These are phyloP conservation scores for Tachypleus tridentatus DNA, from an alignment of 1,140 invertebrate genomes.

Conservation along the genomic window DNA sequence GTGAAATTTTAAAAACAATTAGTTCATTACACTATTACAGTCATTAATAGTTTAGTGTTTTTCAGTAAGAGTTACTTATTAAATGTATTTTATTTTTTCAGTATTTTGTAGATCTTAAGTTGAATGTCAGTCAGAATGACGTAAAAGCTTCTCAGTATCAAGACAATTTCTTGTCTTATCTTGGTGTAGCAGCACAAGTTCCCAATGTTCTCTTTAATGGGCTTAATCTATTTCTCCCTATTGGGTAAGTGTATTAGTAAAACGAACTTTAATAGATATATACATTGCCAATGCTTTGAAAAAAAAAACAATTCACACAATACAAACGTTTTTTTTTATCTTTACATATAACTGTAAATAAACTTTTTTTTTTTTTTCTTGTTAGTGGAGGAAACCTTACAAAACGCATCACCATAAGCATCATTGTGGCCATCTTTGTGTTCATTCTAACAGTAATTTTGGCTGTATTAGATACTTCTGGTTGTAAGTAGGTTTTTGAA, in stretches of 20 bases:
- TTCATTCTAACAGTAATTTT: slow-evolving; percentile 81
- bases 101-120: slow-evolving; percentile 87
- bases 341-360: too few relatives aligned
- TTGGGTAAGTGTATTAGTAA: slow-evolving; percentile 51
- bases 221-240: slow-evolving; percentile 82
- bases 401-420: slow-evolving; percentile 74
- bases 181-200: slow-evolving; percentile 76
- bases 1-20: too few relatives aligned
- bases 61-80: too few relatives aligned
- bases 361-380: too few relatives aligned
- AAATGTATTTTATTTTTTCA: slow-evolving; percentile 31
- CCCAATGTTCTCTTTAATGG: slow-evolving; percentile 94
- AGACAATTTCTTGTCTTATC: slow-evolving; percentile 62
- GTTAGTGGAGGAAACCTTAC: slow-evolving; percentile 63
- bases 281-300: too few relatives aligned
- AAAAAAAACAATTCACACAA: too few relatives aligned
- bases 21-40: too few relatives aligned
- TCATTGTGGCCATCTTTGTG: slow-evolving; percentile 74
- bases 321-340: too few relatives aligned
- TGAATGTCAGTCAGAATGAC: slow-evolving; percentile 48
- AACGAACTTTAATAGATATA: too few relatives aligned
- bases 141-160: slow-evolving; percentile 41
- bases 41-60: too few relatives aligned
- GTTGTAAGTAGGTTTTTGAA: slow-evolving; percentile 41
- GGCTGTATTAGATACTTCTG: slow-evolving; percentile 74